Evolutionary conservation across 1,140 invertebrate species (phyloP).

Genomic region (Macrotrachela quadricornifera): DNA sequence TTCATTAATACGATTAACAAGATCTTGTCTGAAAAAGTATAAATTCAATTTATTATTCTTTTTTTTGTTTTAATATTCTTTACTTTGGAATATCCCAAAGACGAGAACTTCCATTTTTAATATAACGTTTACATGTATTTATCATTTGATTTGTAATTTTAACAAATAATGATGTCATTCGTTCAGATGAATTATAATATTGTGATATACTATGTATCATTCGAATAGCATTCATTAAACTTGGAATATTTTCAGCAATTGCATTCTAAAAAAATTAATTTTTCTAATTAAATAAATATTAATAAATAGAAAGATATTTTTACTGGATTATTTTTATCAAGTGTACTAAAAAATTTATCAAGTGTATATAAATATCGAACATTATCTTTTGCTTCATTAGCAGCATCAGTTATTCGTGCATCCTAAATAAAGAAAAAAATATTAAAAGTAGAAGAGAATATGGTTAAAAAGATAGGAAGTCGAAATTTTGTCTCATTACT

Average conservation of each 20-base stretch:
- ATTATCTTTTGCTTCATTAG: conserved; percentile 77
- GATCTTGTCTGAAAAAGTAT: conserved; percentile 14
- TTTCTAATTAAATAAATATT: not conserved
- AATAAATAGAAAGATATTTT: not conserved
- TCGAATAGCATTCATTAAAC: conserved; percentile 28
- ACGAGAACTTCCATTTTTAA: conserved; percentile 59
- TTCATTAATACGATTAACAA: conserved; percentile 49
- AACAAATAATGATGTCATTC: conserved; percentile 32
- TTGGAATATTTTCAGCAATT: conserved; percentile 11
- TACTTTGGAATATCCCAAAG: conserved; percentile 58
- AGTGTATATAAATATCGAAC: conserved; percentile 81
- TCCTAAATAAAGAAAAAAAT: conserved; percentile 15
- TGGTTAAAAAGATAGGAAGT: too few relatives aligned
- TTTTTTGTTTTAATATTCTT: too few relatives aligned
- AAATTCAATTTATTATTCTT: too few relatives aligned
- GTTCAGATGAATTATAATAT: conserved; percentile 32
- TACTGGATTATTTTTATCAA: conserved; percentile 72
- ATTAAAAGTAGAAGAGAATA: not conserved
- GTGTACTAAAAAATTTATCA: conserved; percentile 74
- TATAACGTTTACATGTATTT: conserved; percentile 69
- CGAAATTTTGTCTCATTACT: too few relatives aligned
- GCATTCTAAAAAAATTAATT: not conserved
- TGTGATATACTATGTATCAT: conserved; percentile 33
- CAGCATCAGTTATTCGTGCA: conserved; percentile 29
- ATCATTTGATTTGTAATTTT: conserved; percentile 89